A percentile compares a stretch with the other conserved stretches of the same genome.
Conservation (phyloP, 2,888 invertebrate genomes). For the Aphodius granarius region DNA sequence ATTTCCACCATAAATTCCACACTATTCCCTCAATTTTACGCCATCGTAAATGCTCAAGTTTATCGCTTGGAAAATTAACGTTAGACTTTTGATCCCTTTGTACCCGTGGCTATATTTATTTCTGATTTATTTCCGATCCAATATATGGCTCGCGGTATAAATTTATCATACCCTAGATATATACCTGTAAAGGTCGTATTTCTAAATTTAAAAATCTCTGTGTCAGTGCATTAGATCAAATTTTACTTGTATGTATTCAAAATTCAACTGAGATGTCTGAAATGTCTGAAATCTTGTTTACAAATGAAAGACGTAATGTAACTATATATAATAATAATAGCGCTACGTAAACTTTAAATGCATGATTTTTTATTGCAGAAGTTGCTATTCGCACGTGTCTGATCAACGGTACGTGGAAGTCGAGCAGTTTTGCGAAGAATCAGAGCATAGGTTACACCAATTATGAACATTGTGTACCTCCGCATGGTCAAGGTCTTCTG, state of each 20-base stretch:
- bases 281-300: too few species aligned
- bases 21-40: not conserved
- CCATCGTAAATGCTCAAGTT: not conserved
- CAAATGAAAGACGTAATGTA: too few species aligned
- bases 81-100: not conserved
- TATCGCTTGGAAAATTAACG: not conserved
- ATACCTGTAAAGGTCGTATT: too few species aligned
- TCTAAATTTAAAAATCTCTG: too few species aligned
- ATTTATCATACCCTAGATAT: too few species aligned
- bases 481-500: constrained; percentile 68
- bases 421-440: constrained; percentile 51
- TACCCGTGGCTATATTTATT: not conserved
- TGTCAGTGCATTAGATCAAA: too few species aligned
- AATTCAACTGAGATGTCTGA: too few species aligned
- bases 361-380: constrained; percentile 37
- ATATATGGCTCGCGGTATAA: not conserved
- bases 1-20: not conserved
- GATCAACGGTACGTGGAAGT: constrained; percentile 69
- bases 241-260: too few species aligned
- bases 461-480: constrained; percentile 77
- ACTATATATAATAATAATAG: too few species aligned
- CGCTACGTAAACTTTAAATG: too few species aligned
- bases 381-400: constrained; percentile 37
- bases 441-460: constrained; percentile 75
- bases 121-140: not conserved